Evolutionary conservation across 2,888 invertebrate genomes (phyloP), one percentile per base, ranked within the genome.

Genomic region (Rhamnusium bicolor): DNA sequence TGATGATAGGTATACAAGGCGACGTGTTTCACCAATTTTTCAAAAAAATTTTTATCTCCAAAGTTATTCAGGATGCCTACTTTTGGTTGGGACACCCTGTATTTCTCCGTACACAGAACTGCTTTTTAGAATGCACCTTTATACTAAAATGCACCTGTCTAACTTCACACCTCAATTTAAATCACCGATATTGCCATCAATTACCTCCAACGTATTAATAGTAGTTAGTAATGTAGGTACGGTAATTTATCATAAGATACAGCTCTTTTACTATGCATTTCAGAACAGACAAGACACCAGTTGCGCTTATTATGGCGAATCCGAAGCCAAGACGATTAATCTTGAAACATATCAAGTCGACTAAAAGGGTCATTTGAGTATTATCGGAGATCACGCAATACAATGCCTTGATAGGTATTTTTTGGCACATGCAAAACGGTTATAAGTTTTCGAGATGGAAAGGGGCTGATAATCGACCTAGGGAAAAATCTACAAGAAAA

Each of bases 291-390:
- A 19, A 12, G n/a, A 24, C 69, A 71, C 70, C 71, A 76, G 73
- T 71, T 73, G 71, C 63, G 60, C 68, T 46, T 68, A 53, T 62
- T 24, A 32, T 53, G 60, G 21, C 21, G 63, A 29, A 62, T 0
- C n/a, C 2, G n/a, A 54, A 54, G 54, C 21, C 54, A 12, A 19
- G 21, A 24, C 12, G 24, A 54, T 72, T 74, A 68, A 74, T 74
- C 67, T 62, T 7, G 19, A 58, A 24, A 67, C 49, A 53, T 21
- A 68, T 62, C 63, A 56, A 58, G 62, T 18, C 19, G 49, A 51
- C 51, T 74, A 63, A 74, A 74, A 72, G 67, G 72, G 75, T 75
- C 72, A 75, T 69, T 72, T 40, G 66, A 53, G 61, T 65, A 69
- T 72, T 75, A 72, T 69, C 65, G 58, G 56, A 21, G 67, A 47